phyloP scores from a whole-genome alignment of 2,888 invertebrate species.

The Neocrepidodera transversa region DNA sequence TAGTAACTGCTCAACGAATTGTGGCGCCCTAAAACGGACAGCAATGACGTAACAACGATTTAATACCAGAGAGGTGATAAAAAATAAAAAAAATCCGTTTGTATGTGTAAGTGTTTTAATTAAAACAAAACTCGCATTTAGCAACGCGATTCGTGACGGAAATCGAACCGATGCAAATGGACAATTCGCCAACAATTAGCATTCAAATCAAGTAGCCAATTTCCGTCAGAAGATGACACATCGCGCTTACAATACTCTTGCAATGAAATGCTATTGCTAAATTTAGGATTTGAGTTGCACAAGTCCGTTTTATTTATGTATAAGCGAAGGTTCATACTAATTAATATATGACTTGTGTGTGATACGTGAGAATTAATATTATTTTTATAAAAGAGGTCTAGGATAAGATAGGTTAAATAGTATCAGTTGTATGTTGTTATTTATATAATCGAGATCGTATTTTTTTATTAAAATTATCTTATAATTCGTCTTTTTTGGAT shows the following conservation, averaged over 20 bases:
- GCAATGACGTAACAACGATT: too few relatives aligned
- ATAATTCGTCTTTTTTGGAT: too few relatives aligned
- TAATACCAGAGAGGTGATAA: too few relatives aligned
- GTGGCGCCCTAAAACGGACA: too few relatives aligned
- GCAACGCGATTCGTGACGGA: conserved; percentile 39
- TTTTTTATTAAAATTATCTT: too few relatives aligned
- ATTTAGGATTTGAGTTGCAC: conserved; percentile 11
- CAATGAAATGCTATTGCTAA: conserved; percentile 20
- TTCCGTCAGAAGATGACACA: conserved; percentile 33
- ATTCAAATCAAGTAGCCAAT: conserved; percentile 19
- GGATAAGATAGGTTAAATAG: conserved; percentile 1
- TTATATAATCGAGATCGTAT: neutral
- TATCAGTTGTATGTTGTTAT: neutral
- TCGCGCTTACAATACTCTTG: conserved; percentile 19
- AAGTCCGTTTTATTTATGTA: conserved; percentile 1
- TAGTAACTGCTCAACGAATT: too few relatives aligned
- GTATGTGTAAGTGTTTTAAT: too few relatives aligned
- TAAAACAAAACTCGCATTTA: conserved; percentile 7
- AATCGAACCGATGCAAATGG: conserved; percentile 42
- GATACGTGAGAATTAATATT: neutral
- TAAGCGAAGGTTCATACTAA: neutral
- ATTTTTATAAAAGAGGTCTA: conserved; percentile 6
- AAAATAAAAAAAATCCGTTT: too few relatives aligned
- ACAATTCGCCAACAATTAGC: conserved; percentile 19
- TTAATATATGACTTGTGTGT: neutral